Evolutionary conservation across 1,140 invertebrate species (phyloP).

Genomic region (Matsumurasca onukii): DNA sequence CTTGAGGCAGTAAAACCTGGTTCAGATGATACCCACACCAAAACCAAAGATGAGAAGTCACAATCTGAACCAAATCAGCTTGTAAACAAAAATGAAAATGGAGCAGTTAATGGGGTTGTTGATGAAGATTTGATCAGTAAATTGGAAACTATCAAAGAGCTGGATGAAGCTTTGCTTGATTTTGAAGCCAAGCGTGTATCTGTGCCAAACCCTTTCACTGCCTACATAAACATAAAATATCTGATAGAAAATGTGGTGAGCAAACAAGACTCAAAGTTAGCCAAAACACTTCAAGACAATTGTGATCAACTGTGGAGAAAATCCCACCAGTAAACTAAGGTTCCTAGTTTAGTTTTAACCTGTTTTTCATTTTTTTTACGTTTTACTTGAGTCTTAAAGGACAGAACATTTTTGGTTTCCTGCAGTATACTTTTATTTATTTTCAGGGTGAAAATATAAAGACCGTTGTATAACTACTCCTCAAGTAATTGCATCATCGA

Average conservation of each 20-base stretch:
- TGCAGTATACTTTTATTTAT: too few relatives aligned
- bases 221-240: constrained; percentile 9
- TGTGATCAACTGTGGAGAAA: constrained; percentile 16
- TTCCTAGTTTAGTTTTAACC: constrained; percentile 2
- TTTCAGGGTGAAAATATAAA: too few relatives aligned
- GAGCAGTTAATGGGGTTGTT: not conserved
- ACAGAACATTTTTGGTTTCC: too few relatives aligned
- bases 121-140: not conserved
- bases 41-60: too few relatives aligned
- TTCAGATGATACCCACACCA: too few relatives aligned
- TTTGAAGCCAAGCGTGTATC: not conserved
- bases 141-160: not conserved
- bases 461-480: too few relatives aligned
- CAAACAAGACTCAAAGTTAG: constrained; percentile 7
- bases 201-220: constrained; percentile 7
- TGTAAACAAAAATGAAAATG: too few relatives aligned
- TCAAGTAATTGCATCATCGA: too few relatives aligned
- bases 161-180: not conserved
- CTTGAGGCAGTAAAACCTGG: too few relatives aligned
- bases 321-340: not conserved
- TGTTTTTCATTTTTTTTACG: too few relatives aligned
- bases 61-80: too few relatives aligned
- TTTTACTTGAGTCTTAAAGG: too few relatives aligned
- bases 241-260: not conserved
- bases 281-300: not conserved